phyloP scores from a whole-genome alignment of 2,888 invertebrate species.

The Cistogaster globosa region DNA sequence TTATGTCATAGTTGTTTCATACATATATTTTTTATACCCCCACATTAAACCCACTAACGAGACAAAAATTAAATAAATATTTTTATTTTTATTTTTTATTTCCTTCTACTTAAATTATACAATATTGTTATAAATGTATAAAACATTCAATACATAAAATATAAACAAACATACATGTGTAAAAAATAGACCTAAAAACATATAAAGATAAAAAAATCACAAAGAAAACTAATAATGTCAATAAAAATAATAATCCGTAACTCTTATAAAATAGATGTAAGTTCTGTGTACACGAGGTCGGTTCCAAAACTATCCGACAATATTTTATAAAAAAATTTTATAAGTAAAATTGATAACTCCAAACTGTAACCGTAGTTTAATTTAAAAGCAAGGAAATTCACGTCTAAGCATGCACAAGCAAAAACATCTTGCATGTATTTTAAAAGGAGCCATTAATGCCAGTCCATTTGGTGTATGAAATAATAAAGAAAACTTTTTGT shows the following conservation, averaged over 20 bases:
- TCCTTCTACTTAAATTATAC: slow-evolving; percentile 50
- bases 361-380: too few relatives aligned
- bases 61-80: slow-evolving; percentile 8
- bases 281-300: slow-evolving; percentile 5
- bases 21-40: slow-evolving; percentile 8
- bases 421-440: too few relatives aligned
- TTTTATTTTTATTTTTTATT: slow-evolving; percentile 27
- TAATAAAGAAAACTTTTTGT: too few relatives aligned
- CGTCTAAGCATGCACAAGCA: too few relatives aligned
- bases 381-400: too few relatives aligned
- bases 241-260: slow-evolving; percentile 8
- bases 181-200: slow-evolving; percentile 31
- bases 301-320: not conserved
- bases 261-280: not conserved
- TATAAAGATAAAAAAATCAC: slow-evolving; percentile 50
- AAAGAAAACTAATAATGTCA: slow-evolving; percentile 16
- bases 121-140: slow-evolving; percentile 2
- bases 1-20: slow-evolving; percentile 29
- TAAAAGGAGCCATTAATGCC: too few relatives aligned
- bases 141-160: slow-evolving; percentile 21
- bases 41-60: slow-evolving; percentile 9
- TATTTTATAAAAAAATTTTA: too few relatives aligned
- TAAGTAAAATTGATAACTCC: too few relatives aligned
- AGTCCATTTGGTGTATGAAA: too few relatives aligned
- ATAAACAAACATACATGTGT: slow-evolving; percentile 23